A percentile compares a stretch with the other conserved stretches of the same genome.
phyloP scores from a whole-genome alignment of 2,113 vertebrate species.

The Corythornis cristatus region DNA sequence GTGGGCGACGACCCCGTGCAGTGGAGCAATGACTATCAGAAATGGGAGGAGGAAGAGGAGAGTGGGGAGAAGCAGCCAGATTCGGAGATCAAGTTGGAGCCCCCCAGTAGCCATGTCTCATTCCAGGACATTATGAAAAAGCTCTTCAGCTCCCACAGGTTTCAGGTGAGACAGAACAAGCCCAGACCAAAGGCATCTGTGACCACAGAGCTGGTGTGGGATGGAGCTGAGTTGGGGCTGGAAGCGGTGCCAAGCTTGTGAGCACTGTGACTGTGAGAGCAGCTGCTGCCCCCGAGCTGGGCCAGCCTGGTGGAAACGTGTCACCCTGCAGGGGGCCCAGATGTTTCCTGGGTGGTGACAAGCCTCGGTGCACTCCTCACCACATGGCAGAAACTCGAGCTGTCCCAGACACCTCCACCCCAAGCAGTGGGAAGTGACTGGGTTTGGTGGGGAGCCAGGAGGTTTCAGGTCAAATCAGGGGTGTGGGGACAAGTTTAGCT shows the following conservation, averaged over 20 bases:
- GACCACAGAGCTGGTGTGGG: neutral
- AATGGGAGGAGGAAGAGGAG: conserved; percentile 79
- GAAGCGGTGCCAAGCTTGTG: accelerated
- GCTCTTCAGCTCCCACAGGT: conserved; percentile 83
- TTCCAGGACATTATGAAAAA: conserved; percentile 82
- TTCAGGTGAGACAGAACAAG: conserved; percentile 82
- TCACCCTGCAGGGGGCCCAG: accelerated
- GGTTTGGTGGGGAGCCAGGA: neutral
- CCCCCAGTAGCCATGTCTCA: conserved; percentile 7
- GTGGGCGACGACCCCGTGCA: conserved; percentile 83
- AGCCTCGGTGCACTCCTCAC: neutral
- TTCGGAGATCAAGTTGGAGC: conserved; percentile 27
- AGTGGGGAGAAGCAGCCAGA: conserved; percentile 19
- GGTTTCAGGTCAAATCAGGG: neutral
- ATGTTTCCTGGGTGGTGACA: neutral
- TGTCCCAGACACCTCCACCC: accelerated
- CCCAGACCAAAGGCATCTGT: neutral
- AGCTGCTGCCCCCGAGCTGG: neutral
- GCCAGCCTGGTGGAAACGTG: neutral
- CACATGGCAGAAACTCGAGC: accelerated
- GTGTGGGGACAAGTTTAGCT: neutral
- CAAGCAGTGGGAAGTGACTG: accelerated
- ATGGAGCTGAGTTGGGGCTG: neutral
- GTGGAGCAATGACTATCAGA: conserved; percentile 71
- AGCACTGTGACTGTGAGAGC: neutral